phyloP scores from a whole-genome alignment of 53 echinoderm and acorn worm genomes.

The Holothuria leucospilota region DNA sequence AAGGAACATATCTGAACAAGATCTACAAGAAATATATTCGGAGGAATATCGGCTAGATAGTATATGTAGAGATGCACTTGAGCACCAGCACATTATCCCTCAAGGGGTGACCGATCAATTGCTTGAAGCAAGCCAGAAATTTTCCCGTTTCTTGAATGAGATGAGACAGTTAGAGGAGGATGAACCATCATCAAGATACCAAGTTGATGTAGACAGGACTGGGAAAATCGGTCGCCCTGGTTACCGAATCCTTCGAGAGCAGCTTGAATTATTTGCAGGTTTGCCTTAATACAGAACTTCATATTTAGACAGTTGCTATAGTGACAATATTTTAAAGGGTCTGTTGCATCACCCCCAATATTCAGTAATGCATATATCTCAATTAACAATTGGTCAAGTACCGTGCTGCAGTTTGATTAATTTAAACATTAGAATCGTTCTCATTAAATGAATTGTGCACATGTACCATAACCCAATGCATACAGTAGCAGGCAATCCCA shows the following conservation, averaged over 20 bases:
- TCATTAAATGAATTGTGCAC: too few relatives aligned
- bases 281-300: too few relatives aligned
- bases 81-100: slow-evolving; percentile 24
- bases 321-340: too few relatives aligned
- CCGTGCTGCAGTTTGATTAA: too few relatives aligned
- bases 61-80: slow-evolving; percentile 42
- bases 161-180: not conserved
- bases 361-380: too few relatives aligned
- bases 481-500: too few relatives aligned
- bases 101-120: slow-evolving; percentile 19
- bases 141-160: not conserved
- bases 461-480: too few relatives aligned
- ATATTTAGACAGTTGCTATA: too few relatives aligned
- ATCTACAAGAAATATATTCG: not conserved
- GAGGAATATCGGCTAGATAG: slow-evolving; percentile 43
- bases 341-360: too few relatives aligned
- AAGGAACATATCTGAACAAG: not conserved
- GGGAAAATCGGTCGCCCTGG: slow-evolving; percentile 32
- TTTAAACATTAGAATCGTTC: too few relatives aligned
- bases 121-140: not conserved
- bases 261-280: slow-evolving; percentile 36
- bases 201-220: not conserved
- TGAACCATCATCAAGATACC: not conserved
- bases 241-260: slow-evolving; percentile 22
- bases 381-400: too few relatives aligned